Evolutionary conservation across 2,888 invertebrate genomes (phyloP), one percentile per base, ranked within the genome.

Genomic region (Spodoptera exigua): DNA sequence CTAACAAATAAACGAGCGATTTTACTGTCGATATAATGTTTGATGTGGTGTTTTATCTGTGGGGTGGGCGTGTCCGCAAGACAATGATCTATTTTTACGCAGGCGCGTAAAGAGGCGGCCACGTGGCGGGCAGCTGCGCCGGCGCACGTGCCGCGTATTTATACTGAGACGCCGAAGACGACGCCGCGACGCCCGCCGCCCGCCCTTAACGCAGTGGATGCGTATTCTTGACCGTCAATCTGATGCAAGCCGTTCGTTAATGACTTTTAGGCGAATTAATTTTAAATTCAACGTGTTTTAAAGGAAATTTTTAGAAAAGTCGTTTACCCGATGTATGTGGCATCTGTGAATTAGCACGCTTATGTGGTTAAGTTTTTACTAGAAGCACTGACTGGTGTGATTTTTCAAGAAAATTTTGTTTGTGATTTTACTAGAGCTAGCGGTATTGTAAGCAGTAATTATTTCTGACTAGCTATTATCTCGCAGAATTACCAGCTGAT

Each of bases 11-110:
- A 89, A 89, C 87, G 83, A 74, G 80, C 83, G 81, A 86, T 89
- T 91, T 90, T 85, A 87, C 78, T 84, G 83, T 86, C 84, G 79
- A 82, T 82, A 81, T 84, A 83, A 79, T 84, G 87, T 92, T 91
- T 93, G 92, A 92, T 93, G 93, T 91, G 92, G 91, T 90, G 90
- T 92, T 93, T 92, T 92, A 92, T 92, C 87, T 90, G 89, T 79
- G 77, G 72, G 74, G 89, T 92, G 86, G 93, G 93, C 92, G 93
- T 92, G 93, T 85, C 86, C 79, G 70, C 76, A 80, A 91, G 93
- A 93, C 93, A 93, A 93, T 93, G 90, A 88, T 93, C 93, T 94
- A 93, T 93, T 92, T 93, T 92, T 87, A 88, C 87, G 81, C 77
- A 76, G 81, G 81, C 82, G 83, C 86, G 90, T 89, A 89, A 89